Conservation (phyloP, 2,888 invertebrate genomes). For the Mongoloraphidia duomilia region DNA sequence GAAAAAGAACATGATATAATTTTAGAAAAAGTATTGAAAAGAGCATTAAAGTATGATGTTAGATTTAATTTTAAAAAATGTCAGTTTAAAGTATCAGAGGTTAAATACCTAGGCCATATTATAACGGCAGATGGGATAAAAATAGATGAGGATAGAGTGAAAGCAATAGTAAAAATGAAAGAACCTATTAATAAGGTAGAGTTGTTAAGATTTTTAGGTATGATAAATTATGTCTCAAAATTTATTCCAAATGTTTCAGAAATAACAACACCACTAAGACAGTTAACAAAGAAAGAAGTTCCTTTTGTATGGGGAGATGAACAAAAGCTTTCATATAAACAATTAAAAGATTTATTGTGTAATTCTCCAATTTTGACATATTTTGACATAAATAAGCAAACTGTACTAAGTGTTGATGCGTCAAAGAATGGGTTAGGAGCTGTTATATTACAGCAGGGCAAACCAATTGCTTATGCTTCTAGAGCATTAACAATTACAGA, state of each 20-base stretch:
- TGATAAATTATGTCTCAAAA: conserved; percentile 7
- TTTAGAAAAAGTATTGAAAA: conserved; percentile 12
- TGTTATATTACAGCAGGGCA: neutral
- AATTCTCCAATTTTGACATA: conserved; percentile 6
- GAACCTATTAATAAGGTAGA: conserved; percentile 9
- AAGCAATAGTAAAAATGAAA: conserved; percentile 11
- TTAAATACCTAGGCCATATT: conserved; percentile 6
- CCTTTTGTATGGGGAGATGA: neutral
- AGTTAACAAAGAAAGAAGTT: conserved; percentile 6
- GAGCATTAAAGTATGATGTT: conserved; percentile 9
- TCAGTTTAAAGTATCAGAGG: too few relatives aligned
- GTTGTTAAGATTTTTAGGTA: conserved; percentile 9
- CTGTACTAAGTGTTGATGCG: neutral
- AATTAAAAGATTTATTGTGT: conserved; percentile 9
- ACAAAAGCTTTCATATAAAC: conserved; percentile 11
- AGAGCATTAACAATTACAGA: conserved; percentile 4
- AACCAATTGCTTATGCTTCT: conserved; percentile 3
- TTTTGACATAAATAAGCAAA: conserved; percentile 4
- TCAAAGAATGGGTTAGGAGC: neutral
- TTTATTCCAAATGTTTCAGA: conserved; percentile 10
- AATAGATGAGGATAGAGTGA: conserved; percentile 7
- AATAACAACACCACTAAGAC: conserved; percentile 8
- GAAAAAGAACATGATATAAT: conserved; percentile 11
- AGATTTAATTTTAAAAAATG: too few relatives aligned
- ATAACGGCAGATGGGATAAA: conserved; percentile 6